Base-by-base conservation (phyloP, 2,888 invertebrate species). In the Caenorhabditis doughertyi region DNA sequence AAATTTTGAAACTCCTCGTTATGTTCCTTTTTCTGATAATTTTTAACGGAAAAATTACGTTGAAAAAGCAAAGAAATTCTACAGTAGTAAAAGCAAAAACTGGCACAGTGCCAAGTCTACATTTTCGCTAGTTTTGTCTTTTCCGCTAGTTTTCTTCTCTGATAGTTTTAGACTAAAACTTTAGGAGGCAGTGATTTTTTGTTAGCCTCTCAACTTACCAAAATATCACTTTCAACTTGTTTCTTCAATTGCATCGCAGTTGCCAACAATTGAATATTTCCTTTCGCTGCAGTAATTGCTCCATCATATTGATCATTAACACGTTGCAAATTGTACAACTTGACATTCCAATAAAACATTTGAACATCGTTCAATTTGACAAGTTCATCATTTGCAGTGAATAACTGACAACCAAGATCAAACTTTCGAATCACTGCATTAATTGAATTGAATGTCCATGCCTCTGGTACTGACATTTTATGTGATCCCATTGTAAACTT, bases 181-280 rank as follows among this genome's bases (percentile, higher is more conserved):
- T n/a, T n/a, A n/a, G n/a, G n/a, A n/a, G n/a, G n/a, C n/a, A n/a
- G n/a, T n/a, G n/a, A n/a, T n/a, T n/a, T n/a, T n/a, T n/a, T n/a
- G n/a, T n/a, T n/a, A n/a, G n/a, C n/a, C n/a, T n/a, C n/a, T n/a
- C n/a, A 51, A 7, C 60, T 60, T 25, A 85, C 85, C 53, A 84
- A 77, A 39, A 86, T 67, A 62, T 84, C 92, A 90, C 92, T 92
- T 92, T 85, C 84, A 21, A 85, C 80, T 13, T 82, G 80, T 35
- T 58, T 44, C 67, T 85, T 86, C 25, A 87, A 70, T 8, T 81
- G 73, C 44, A 62, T 73, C 18, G 84, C 81, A 5, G 84, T 82
- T 8, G 87, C 81, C 68, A 83, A 49, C 62, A 88, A 70, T 11
- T 77, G 62, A 47, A 83, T 70, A 32, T 84, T 83, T 39, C 79